These are phyloP conservation scores for Tyria jacobaeae DNA, from an alignment of 2,888 invertebrate genomes.

Conservation along the genomic window DNA sequence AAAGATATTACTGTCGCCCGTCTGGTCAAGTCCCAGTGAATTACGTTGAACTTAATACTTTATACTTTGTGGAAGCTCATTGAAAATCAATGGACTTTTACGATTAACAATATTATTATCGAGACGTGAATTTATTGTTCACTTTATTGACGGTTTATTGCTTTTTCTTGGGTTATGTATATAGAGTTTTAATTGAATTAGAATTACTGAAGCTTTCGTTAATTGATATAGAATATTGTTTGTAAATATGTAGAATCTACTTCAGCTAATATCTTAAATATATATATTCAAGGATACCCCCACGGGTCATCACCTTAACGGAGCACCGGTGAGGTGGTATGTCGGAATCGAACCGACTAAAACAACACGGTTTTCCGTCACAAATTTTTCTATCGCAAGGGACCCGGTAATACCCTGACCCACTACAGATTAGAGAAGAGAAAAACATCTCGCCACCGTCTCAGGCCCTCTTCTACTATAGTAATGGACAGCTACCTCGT, in stretches of 20 bases:
- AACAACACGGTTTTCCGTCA: too few relatives aligned
- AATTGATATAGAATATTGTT: neutral
- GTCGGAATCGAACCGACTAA: too few relatives aligned
- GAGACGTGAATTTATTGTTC: slow-evolving; percentile 37
- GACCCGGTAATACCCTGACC: too few relatives aligned
- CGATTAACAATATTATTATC: slow-evolving; percentile 43
- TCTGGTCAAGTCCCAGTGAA: slow-evolving; percentile 38
- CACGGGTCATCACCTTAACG: too few relatives aligned
- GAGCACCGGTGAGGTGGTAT: too few relatives aligned
- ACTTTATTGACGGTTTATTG: slow-evolving; percentile 30
- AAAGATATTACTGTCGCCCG: slow-evolving; percentile 33
- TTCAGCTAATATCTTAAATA: neutral
- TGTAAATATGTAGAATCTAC: neutral
- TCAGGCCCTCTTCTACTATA: too few relatives aligned
- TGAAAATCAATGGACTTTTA: slow-evolving; percentile 62
- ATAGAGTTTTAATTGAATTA: neutral
- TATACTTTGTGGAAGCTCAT: slow-evolving; percentile 57
- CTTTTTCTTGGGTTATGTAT: slow-evolving; percentile 11
- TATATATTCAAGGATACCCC: too few relatives aligned
- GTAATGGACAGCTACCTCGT: too few relatives aligned
- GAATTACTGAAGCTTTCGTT: neutral
- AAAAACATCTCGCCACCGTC: too few relatives aligned
- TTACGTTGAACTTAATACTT: slow-evolving; percentile 50
- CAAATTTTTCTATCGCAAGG: too few relatives aligned
- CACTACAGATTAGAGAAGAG: too few relatives aligned